These are phyloP conservation scores for Drosophila quadrilineata DNA, from an alignment of 1,140 invertebrate species.

Conservation along the genomic window DNA sequence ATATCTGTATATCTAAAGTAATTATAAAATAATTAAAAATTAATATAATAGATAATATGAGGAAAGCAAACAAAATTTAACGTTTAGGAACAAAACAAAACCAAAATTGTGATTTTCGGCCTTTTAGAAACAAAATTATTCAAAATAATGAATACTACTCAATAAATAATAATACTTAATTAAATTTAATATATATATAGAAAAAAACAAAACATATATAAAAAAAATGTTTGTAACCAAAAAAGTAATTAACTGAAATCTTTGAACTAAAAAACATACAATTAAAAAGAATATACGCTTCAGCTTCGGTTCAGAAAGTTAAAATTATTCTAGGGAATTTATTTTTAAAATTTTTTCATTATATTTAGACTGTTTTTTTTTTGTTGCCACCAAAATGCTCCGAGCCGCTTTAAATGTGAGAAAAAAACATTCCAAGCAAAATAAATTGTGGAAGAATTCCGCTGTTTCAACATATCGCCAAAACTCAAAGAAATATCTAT, in stretches of 20 bases:
- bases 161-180: constrained; percentile 39
- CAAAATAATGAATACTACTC: constrained; percentile 55
- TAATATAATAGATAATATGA: constrained; percentile 23
- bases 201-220: constrained; percentile 6
- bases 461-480: not conserved
- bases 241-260: too few relatives aligned
- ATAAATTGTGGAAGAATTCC: constrained; percentile 1
- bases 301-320: constrained; percentile 13
- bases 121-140: constrained; percentile 80
- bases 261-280: constrained; percentile 34
- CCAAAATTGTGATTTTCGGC: constrained; percentile 81
- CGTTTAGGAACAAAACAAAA: constrained; percentile 78
- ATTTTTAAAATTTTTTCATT: constrained; percentile 7
- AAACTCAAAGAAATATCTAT: not conserved
- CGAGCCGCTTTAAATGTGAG: constrained; percentile 11
- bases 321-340: not conserved
- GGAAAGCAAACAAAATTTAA: constrained; percentile 64
- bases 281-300: constrained; percentile 26
- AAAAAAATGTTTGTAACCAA: too few relatives aligned
- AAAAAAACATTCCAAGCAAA: constrained; percentile 59
- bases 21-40: constrained; percentile 37
- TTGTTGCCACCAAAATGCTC: constrained; percentile 14
- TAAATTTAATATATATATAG: constrained; percentile 46
- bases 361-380: constrained; percentile 28
- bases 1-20: too few relatives aligned